These are phyloP conservation scores for Empis stercorea DNA, from an alignment of 2,888 invertebrate genomes.

Conservation along the genomic window DNA sequence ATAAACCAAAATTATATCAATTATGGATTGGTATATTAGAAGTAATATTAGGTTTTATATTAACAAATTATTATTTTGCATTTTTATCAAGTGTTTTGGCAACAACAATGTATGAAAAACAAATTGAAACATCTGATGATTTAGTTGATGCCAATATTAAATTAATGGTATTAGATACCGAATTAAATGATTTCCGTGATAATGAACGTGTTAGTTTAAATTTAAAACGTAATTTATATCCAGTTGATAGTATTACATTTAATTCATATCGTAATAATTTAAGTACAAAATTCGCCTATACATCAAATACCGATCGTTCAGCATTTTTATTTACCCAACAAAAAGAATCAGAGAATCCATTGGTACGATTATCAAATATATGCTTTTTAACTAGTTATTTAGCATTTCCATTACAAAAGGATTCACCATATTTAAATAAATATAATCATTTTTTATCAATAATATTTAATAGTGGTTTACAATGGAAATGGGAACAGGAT, in stretches of 20 bases:
- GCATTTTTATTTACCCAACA: background rate
- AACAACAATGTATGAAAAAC: background rate
- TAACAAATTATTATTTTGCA: slow-evolving; percentile 1
- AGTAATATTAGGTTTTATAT: background rate
- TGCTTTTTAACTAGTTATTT: background rate
- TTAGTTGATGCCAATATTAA: background rate
- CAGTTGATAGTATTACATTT: background rate
- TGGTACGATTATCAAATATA: background rate
- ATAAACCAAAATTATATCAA: background rate
- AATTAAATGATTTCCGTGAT: background rate
- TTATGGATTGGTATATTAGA: background rate
- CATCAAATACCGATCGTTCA: background rate
- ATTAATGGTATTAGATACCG: background rate
- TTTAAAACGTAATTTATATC: background rate
- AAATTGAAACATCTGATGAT: background rate
- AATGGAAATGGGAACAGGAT: background rate
- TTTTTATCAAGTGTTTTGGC: background rate
- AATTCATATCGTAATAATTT: background rate
- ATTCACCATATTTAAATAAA: background rate
- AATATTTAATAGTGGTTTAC: background rate
- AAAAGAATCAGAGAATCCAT: background rate
- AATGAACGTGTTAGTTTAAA: background rate
- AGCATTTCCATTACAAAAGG: background rate
- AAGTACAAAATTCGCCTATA: background rate
- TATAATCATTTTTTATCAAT: background rate